Evolutionary conservation across 2,113 vertebrate species (phyloP).

Genomic region (Zosterops pallidus): DNA sequence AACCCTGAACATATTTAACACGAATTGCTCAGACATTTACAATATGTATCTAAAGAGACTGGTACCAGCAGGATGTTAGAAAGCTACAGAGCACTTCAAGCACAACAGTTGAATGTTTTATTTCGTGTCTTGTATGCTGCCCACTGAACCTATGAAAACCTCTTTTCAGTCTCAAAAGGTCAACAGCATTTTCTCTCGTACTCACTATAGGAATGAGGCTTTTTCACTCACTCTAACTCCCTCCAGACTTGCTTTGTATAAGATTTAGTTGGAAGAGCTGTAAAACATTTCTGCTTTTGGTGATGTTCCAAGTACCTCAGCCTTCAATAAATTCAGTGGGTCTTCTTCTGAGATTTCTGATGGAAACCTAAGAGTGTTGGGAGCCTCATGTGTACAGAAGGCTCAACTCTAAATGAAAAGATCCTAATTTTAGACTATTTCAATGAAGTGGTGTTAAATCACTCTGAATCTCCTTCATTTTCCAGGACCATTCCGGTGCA

Average conservation of each 20-base stretch:
- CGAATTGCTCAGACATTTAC: neutral
- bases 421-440: neutral
- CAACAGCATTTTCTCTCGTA: neutral
- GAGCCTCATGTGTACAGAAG: neutral
- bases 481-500: neutral
- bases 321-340: neutral
- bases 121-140: neutral
- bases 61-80: neutral
- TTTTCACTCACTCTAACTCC: neutral
- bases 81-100: neutral
- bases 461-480: neutral
- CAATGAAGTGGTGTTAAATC: neutral
- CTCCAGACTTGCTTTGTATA: neutral
- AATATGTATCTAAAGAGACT: neutral
- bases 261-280: neutral
- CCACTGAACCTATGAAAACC: neutral
- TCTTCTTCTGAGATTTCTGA: neutral
- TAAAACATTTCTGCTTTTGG: neutral
- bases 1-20: neutral
- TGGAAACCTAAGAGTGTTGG: neutral
- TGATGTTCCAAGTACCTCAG: neutral
- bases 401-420: neutral
- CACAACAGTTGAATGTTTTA: neutral
- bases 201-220: neutral
- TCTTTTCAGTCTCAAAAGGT: neutral